Evolutionary conservation across 2,113 vertebrate species (phyloP).

Genomic region (Cardinalis cardinalis): DNA sequence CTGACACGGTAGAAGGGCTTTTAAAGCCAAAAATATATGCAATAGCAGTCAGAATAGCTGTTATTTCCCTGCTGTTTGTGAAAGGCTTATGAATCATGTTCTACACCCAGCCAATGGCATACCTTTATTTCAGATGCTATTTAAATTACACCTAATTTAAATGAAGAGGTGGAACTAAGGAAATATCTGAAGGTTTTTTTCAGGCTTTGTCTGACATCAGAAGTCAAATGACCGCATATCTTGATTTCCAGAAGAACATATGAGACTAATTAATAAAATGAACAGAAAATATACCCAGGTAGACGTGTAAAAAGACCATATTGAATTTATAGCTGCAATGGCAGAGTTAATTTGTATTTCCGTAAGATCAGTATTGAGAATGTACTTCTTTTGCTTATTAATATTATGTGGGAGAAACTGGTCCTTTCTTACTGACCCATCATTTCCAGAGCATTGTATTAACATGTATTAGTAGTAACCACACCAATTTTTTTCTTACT

Average conservation of each 20-base stretch:
- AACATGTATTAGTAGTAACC: neutral
- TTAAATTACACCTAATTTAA: constrained; percentile 38
- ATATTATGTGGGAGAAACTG: neutral
- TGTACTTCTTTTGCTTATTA: neutral
- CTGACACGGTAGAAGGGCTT: neutral
- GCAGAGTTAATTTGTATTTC: neutral
- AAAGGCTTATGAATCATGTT: constrained; percentile 55
- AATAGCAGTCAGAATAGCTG: constrained; percentile 31
- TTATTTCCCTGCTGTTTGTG: constrained; percentile 57
- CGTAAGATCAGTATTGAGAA: neutral
- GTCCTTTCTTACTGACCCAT: neutral
- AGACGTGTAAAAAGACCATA: neutral
- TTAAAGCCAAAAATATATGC: constrained; percentile 40
- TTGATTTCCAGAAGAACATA: neutral
- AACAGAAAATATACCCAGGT: neutral
- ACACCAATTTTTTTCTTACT: neutral
- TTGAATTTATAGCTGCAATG: neutral
- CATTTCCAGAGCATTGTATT: neutral
- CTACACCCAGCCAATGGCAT: neutral
- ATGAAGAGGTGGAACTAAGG: neutral
- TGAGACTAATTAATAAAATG: neutral
- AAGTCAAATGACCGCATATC: neutral
- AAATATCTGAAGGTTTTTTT: neutral
- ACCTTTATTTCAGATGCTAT: constrained; percentile 49
- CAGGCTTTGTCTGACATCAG: neutral